Evolutionary conservation across 2,888 invertebrate genomes (phyloP).

Genomic region (Podotricha telesiphe): DNA sequence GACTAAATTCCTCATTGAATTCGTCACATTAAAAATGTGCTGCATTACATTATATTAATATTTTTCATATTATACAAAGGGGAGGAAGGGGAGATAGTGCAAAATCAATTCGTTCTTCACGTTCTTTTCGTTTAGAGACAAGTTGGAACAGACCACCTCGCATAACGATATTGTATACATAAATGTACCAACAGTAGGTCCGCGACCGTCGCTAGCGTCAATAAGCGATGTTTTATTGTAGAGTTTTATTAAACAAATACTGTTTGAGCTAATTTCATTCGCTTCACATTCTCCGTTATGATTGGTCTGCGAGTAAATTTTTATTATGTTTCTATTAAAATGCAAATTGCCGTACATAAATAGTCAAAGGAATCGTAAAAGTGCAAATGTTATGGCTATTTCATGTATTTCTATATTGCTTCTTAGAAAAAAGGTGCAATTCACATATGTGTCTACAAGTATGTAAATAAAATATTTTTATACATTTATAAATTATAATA

Average conservation of each 20-base stretch:
- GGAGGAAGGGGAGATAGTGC: no score
- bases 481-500: no score
- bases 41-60: no score
- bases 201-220: neutral
- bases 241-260: constrained; percentile 6
- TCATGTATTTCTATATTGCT: neutral
- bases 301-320: constrained; percentile 12
- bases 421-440: neutral
- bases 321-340: constrained; percentile 5
- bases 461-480: no score
- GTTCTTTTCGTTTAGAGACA: no score
- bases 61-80: no score
- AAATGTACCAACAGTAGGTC: neutral
- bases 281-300: neutral
- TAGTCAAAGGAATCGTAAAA: neutral
- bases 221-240: neutral
- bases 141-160: no score
- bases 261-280: constrained; percentile 1
- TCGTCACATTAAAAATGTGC: no score
- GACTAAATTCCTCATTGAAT: no score
- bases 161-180: neutral
- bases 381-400: neutral
- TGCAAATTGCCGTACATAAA: constrained; percentile 2
- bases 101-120: no score
- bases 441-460: neutral